These are phyloP conservation scores for Caiman crocodilus DNA, from an alignment of 2,797 vertebrate species.

Conservation along the genomic window DNA sequence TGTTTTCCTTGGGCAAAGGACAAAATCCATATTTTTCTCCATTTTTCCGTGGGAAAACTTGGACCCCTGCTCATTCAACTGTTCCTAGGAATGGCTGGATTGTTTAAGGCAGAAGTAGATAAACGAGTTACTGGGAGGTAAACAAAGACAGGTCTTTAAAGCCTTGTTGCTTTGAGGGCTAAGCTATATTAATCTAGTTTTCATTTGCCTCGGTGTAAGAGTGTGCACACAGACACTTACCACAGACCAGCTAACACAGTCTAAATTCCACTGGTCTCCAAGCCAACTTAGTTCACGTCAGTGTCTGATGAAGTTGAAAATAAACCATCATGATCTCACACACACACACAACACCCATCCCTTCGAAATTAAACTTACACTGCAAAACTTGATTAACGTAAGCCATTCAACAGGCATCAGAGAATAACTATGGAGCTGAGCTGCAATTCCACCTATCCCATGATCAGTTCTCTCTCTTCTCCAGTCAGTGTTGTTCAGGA, in stretches of 20 bases:
- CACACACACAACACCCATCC: neutral
- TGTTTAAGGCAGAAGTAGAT: neutral
- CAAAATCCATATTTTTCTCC: no score
- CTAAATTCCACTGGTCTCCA: neutral
- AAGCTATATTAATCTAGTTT: no score
- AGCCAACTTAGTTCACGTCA: neutral
- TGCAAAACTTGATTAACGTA: neutral
- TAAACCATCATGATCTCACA: neutral
- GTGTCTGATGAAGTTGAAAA: neutral
- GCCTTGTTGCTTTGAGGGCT: no score
- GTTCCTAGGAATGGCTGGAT: neutral
- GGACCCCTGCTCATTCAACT: neutral
- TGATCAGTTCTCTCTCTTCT: neutral
- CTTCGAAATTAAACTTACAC: neutral
- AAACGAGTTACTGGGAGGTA: no score
- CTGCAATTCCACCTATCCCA: neutral
- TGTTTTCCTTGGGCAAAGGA: no score
- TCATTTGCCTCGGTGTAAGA: no score
- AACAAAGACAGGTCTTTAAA: no score
- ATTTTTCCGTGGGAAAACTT: no score
- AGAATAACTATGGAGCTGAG: neutral
- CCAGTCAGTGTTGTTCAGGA: neutral
- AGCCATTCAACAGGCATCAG: neutral
- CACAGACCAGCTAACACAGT: no score
- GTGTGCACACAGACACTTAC: no score